Conservation (phyloP, 1,140 invertebrate genomes). For the Leptopilina boulardi region DNA sequence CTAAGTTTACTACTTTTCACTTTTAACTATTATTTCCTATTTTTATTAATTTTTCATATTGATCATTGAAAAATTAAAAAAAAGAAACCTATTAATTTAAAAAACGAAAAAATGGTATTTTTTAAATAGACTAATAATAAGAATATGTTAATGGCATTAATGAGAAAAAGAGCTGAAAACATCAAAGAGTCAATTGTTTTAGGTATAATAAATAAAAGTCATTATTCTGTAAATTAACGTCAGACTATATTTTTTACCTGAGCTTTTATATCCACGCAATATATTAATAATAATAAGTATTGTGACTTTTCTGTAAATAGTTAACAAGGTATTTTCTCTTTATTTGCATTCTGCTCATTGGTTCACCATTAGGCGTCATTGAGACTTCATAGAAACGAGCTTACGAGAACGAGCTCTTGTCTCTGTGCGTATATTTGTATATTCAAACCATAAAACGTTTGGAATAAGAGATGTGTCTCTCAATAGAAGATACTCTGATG, state of each 20-base stretch:
- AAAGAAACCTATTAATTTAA: too few species aligned
- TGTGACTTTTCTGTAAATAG: conserved; percentile 41
- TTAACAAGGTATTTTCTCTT: conserved; percentile 34
- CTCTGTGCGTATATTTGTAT: conserved; percentile 90
- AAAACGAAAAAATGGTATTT: too few species aligned
- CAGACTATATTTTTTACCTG: conserved; percentile 30
- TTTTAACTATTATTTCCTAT: too few species aligned
- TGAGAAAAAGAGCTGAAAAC: too few species aligned
- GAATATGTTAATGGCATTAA: too few species aligned
- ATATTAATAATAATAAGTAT: conserved; percentile 24
- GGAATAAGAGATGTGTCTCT: conserved; percentile 94
- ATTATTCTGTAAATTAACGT: background rate
- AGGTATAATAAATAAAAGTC: too few species aligned
- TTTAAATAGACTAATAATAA: too few species aligned
- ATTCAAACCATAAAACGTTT: conserved; percentile 96
- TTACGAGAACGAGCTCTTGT: conserved; percentile 88
- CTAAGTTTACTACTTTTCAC: too few species aligned
- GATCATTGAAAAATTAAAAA: too few species aligned
- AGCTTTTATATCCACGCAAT: conserved; percentile 35
- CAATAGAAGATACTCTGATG: conserved; percentile 91
- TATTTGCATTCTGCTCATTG: conserved; percentile 65
- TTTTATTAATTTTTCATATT: too few species aligned
- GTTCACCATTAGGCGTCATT: conserved; percentile 82
- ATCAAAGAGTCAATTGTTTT: too few species aligned
- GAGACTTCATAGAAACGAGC: conserved; percentile 90